Conservation (phyloP, 2,888 invertebrate species). For the Drosophila putrida region DNA sequence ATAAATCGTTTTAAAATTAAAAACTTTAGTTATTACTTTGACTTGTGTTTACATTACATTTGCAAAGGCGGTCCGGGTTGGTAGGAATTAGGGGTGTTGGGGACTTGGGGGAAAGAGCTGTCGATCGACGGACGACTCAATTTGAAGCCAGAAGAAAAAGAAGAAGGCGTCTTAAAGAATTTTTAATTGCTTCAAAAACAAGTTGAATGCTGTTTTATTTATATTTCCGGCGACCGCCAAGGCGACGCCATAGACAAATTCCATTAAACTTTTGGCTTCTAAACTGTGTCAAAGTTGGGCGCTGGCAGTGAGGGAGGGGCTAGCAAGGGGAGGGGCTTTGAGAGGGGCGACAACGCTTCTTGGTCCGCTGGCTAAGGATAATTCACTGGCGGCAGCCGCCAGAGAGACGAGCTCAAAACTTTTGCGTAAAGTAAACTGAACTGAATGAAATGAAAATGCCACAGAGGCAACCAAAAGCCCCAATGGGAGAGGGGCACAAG, state of each 20-base stretch:
- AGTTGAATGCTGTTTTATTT: conserved; percentile 82
- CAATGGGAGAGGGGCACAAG: conserved; percentile 25
- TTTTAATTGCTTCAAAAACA: conserved; percentile 81
- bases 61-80: conserved; percentile 1
- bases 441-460: conserved; percentile 82
- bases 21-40: conserved; percentile 61
- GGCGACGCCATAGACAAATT: conserved; percentile 78
- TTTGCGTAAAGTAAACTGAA: conserved; percentile 78
- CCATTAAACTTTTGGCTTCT: conserved; percentile 81
- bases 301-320: conserved; percentile 8
- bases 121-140: conserved; percentile 49
- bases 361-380: conserved; percentile 78
- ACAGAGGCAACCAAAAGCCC: conserved; percentile 74
- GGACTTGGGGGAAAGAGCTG: background rate
- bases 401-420: conserved; percentile 68
- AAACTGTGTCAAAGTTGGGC: conserved; percentile 79
- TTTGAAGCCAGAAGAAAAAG: conserved; percentile 27
- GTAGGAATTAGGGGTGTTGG: background rate
- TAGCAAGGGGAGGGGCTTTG: background rate
- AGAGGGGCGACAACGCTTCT: conserved; percentile 40
- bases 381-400: conserved; percentile 69
- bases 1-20: conserved; percentile 63
- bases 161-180: conserved; percentile 71
- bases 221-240: conserved; percentile 69
- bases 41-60: conserved; percentile 65